Evolutionary conservation across 1,140 invertebrate species (phyloP), one percentile per base, ranked within the genome.

Genomic region (Drosophila varians): DNA sequence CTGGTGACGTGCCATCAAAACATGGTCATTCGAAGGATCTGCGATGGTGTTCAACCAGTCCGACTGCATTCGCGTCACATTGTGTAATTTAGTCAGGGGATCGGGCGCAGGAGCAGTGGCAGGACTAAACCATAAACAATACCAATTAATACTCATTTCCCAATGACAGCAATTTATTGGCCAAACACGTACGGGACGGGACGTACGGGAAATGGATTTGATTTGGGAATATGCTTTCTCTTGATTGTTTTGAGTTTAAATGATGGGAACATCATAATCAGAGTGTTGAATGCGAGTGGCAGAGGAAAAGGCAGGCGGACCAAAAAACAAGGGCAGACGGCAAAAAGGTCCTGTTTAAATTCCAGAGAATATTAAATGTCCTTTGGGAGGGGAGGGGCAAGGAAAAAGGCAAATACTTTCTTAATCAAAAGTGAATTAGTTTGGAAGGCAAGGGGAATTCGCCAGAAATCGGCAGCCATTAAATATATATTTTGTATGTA

Each of bases 1-100:
- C 62, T 70, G 62, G 53, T 83, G 74, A 74, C 74, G 52, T 49
- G 68, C 40, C 73, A 80, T 82, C 68, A 82, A 61, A 45, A 51
- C 72, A 75, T 25, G 61, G 21, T 19, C 45, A 23, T 1, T 25
- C 14, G 18, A 16, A 21, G 25, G 19, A 52, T 48, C 25, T 9
- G 3, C 4, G 45, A 9, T 12, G 12, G 23, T 2, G 19, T 11
- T 18, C 23, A 0, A 25, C n/a, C 34, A 43, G 9, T 11, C 28
- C 9, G 28, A 45, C 60, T 53, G 60, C 46, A 66, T 52, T 45
- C 61, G 53, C 42, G 38, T 43, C 60, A 49, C 40, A 65, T 34
- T 52, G 36, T 43, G 58, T 48, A 51, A 65, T 42, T 64, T 16
- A 28, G 42, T 38, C 26, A 38, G 18, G 12, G 9, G 3, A 11